Base-by-base conservation (phyloP, 2,888 invertebrate genomes). In the Campaea margaritaria region DNA sequence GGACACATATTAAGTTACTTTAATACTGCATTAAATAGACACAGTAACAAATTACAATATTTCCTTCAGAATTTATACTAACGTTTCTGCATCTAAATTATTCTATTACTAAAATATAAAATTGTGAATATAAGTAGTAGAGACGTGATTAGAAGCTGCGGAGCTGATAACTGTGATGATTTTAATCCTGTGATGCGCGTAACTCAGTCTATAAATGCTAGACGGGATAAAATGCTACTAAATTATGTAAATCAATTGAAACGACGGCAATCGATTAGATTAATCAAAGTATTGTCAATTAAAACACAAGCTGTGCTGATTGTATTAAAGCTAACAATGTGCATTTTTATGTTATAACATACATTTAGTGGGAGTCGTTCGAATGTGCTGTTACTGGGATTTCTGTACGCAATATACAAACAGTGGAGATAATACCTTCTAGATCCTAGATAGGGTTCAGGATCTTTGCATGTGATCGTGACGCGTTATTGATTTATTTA, bases 291-390 rank as follows among this genome's bases (percentile, higher is more conserved):
- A 72, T 69, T 62, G 53, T 63, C 58, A 58, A 49, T 59, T 58
- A 62, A 73, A 83, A 85, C 77, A 72, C 75, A 85, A 85, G 79
- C 82, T 85, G 85, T 86, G 86, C 84, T 85, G 85, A 75, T 80
- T 75, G 74, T 79, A 78, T 86, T 89, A 87, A 86, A 87, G 87
- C 89, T 87, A 85, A 85, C 70, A 82, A 87, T 91, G 90, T 90
- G 91, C 88, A 81, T 83, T 83, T 81, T 79, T 78, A 80, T 79
- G 68, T 81, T 77, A 81, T 82, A 81, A 76, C 76, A 78, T 83
- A 75, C 74, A 73, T 72, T 64, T 76, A 62, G 74, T 75, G 79
- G 78, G 79, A 79, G 76, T 70, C 61, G 61, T 71, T 71, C 65
- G 62, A 65, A 63, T 69, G 50, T 67, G 14, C 4, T 56, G 9